A percentile compares a stretch with the other conserved stretches of the same genome.
Conservation (phyloP, 2,113 vertebrate genomes). For the Cheilinus undulatus region DNA sequence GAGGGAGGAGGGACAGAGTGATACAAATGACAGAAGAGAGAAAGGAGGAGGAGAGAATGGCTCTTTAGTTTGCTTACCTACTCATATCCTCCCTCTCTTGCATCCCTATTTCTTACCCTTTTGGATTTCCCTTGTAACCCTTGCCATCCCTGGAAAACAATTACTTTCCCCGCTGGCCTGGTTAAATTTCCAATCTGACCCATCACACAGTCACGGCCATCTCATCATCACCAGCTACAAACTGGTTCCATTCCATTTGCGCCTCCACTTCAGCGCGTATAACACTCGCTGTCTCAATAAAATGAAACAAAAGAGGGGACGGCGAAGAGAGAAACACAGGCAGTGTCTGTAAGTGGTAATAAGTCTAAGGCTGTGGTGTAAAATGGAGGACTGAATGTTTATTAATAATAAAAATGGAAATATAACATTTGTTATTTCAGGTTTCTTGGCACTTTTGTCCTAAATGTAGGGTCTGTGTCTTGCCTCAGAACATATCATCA, state of each 20-base stretch:
- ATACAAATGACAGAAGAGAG: constrained; percentile 58
- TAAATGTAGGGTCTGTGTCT: too few species aligned
- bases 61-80: constrained; percentile 55
- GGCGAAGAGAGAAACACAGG: constrained; percentile 19
- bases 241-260: constrained; percentile 60
- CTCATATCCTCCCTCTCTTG: constrained; percentile 19
- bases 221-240: constrained; percentile 53
- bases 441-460: constrained; percentile 1
- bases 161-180: constrained; percentile 56
- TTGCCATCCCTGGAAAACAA: constrained; percentile 71
- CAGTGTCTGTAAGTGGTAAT: neutral
- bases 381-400: constrained; percentile 21
- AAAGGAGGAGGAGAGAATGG: constrained; percentile 44
- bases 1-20: constrained; percentile 56
- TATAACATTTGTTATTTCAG: neutral
- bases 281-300: constrained; percentile 39
- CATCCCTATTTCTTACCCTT: constrained; percentile 43
- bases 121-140: constrained; percentile 50
- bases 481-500: too few species aligned
- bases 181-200: constrained; percentile 71
- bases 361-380: neutral
- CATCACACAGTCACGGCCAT: constrained; percentile 58
- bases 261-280: constrained; percentile 30
- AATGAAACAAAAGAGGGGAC: constrained; percentile 50
- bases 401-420: constrained; percentile 20